phyloP scores from a whole-genome alignment of 2,888 invertebrate genomes.

The Acrocera orbiculus region DNA sequence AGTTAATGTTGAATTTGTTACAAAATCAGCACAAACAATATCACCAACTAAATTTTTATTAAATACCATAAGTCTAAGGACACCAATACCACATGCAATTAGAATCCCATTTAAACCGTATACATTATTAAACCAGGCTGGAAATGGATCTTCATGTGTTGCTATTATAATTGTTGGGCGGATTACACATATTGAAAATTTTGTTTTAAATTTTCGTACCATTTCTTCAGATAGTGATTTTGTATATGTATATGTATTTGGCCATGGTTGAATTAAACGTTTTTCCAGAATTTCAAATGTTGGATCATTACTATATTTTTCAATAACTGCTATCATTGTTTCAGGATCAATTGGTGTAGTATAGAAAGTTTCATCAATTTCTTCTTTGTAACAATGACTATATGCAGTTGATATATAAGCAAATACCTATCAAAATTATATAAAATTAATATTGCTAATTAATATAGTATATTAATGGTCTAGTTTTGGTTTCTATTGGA shows the following conservation, averaged over 20 bases:
- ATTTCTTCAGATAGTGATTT: constrained; percentile 18
- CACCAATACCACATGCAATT: constrained; percentile 14
- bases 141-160: constrained; percentile 17
- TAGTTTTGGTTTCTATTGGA: too few species aligned
- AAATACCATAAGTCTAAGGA: constrained; percentile 12
- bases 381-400: constrained; percentile 12
- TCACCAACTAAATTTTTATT: constrained; percentile 10
- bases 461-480: too few species aligned
- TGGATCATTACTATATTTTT: constrained; percentile 5
- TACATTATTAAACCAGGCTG: constrained; percentile 16
- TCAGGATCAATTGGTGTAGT: constrained; percentile 14
- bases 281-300: constrained; percentile 12
- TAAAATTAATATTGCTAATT: too few species aligned
- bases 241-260: constrained; percentile 17
- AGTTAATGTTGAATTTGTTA: constrained; percentile 17
- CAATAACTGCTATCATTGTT: constrained; percentile 14
- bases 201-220: constrained; percentile 12
- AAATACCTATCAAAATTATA: constrained; percentile 14
- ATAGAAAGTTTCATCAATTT: constrained; percentile 17
- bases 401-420: constrained; percentile 19
- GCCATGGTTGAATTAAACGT: constrained; percentile 16
- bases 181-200: constrained; percentile 14
- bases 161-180: constrained; percentile 18
- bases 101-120: constrained; percentile 16
- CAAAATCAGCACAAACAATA: constrained; percentile 18